Evolutionary conservation across 2,888 invertebrate genomes (phyloP), one percentile per base, ranked within the genome.

Genomic region (Myopa testacea): DNA sequence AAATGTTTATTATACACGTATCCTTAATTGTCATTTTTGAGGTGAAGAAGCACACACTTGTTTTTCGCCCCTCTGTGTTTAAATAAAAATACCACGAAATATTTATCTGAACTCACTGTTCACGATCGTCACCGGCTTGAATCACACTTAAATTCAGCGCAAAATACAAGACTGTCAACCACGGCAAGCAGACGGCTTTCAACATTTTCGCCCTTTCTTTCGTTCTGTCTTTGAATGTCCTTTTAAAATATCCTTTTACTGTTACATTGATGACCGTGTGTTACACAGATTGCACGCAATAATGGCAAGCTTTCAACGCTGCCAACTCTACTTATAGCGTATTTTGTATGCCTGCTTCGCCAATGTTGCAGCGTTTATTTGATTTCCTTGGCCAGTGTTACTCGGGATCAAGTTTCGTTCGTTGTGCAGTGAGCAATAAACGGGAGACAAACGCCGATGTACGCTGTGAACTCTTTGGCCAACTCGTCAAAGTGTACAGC

Each of bases 71-170:
- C 26, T 26, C 26, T 26, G 26, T 26, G 26, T 26, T 26, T 26
- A 26, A 26, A 26, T 26, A 26, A 26, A 26, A 26, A 26, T 26
- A 26, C 26, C 26, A 26, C 26, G n/a, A 16, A 12, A 5, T 34
- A 12, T 65, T 26, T 65, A 37, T n/a, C 55, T 55, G 10, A 38
- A 79, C 84, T 83, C 80, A 87, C 87, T 87, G 83, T 81, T 87
- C 87, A n/a, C 83, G 82, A 7, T 84, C 86, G 77, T 82, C 84
- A 69, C 81, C 82, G 3, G 85, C 85, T 75, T 79, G 76, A 73
- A 80, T 77, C 72, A 79, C 75, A 77, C 75, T 78, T 55, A 78
- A 62, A n/a, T 75, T 45, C 38, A 71, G 37, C 19, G 68, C 52
- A 12, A 78, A 19, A 60, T 76, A 75, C 63, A 78, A 63, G 71